Conservation (phyloP, 1,140 invertebrate species). For the Babylonia areolata region DNA sequence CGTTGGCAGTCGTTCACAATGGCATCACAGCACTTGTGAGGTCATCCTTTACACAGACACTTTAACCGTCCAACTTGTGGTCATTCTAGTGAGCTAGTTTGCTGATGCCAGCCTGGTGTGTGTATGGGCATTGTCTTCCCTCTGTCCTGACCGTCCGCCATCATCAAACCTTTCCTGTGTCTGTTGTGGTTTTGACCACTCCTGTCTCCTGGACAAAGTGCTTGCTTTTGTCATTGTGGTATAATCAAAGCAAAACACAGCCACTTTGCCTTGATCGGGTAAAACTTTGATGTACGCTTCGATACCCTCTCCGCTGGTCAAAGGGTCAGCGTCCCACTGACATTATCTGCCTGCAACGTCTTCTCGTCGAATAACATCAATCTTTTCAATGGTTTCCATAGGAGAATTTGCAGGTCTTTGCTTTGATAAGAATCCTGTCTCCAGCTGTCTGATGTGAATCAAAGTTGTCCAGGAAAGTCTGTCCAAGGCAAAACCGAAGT, state of each 20-base stretch:
- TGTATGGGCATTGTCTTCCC: neutral
- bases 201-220: slow-evolving; percentile 15
- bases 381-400: neutral
- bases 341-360: neutral
- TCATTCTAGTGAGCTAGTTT: neutral
- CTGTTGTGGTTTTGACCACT: neutral
- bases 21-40: slow-evolving; percentile 89
- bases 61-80: slow-evolving; percentile 25
- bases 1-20: slow-evolving; percentile 96
- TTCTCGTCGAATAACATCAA: slow-evolving; percentile 6
- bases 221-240: slow-evolving; percentile 10
- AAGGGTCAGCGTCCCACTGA: neutral
- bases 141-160: too few species aligned
- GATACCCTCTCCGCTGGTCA: neutral
- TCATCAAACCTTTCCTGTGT: neutral
- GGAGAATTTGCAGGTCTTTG: neutral
- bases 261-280: slow-evolving; percentile 8
- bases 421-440: neutral
- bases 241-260: slow-evolving; percentile 25
- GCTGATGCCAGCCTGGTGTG: neutral
- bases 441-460: neutral
- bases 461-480: neutral
- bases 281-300: slow-evolving; percentile 8
- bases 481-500: neutral
- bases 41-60: slow-evolving; percentile 79